Evolutionary conservation across 2,888 invertebrate species (phyloP).

Genomic region (Acrobasis consociella): DNA sequence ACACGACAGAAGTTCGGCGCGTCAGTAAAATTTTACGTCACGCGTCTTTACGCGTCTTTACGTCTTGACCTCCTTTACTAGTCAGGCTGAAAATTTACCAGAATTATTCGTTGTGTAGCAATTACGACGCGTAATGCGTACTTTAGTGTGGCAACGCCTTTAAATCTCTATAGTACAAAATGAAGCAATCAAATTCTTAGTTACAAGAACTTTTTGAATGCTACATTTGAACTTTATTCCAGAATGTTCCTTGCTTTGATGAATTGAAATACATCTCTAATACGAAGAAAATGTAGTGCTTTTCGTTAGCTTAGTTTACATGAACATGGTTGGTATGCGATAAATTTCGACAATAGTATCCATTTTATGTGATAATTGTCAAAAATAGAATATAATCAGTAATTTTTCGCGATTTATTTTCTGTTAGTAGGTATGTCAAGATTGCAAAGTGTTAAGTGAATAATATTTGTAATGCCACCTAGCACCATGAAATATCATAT

Average conservation of each 20-base stretch:
- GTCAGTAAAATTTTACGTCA: no score
- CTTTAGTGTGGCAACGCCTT: not conserved
- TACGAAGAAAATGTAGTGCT: not conserved
- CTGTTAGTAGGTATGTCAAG: no score
- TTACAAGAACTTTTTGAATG: not conserved
- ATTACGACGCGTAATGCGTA: not conserved
- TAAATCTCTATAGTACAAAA: slow-evolving; percentile 15
- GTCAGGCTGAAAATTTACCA: not conserved
- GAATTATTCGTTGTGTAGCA: not conserved
- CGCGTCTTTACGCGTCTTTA: no score
- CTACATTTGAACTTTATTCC: not conserved
- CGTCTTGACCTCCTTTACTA: no score
- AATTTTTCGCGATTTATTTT: no score
- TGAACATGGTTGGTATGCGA: not conserved
- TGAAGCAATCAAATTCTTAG: slow-evolving; percentile 10
- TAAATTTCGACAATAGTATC: no score
- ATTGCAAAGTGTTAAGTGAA: no score
- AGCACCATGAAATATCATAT: no score
- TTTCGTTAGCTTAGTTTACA: not conserved
- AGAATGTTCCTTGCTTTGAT: slow-evolving; percentile 16
- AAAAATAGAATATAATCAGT: no score
- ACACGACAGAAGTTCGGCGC: no score
- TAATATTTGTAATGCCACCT: no score
- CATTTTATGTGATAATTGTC: no score
- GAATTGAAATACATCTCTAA: slow-evolving; percentile 9